These are phyloP conservation scores for Hirtodrosophila cameraria DNA, from an alignment of 2,888 invertebrate genomes.

Conservation along the genomic window DNA sequence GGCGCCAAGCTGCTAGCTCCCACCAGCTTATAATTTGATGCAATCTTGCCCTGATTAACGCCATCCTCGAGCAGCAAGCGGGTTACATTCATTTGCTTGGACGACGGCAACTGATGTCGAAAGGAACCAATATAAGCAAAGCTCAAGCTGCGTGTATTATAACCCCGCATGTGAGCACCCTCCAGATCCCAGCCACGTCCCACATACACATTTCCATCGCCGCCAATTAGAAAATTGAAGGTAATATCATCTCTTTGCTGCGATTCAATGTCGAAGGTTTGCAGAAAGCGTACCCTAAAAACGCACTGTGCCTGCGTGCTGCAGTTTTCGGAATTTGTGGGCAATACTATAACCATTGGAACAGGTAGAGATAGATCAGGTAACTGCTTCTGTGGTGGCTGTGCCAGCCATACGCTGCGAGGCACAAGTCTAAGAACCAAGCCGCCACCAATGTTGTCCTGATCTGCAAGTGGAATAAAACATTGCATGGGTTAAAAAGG, in stretches of 20 bases:
- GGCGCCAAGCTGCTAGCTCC: constrained; percentile 88
- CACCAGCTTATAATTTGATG: constrained; percentile 87
- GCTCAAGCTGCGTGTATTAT: constrained; percentile 88
- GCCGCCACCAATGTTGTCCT: constrained; percentile 77
- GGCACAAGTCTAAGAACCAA: constrained; percentile 70
- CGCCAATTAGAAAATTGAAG: constrained; percentile 92
- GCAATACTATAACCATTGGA: constrained; percentile 65
- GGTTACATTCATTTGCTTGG: constrained; percentile 87
- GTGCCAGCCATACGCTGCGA: constrained; percentile 77
- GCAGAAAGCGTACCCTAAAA: constrained; percentile 87
- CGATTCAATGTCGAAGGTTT: constrained; percentile 89
- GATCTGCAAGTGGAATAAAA: constrained; percentile 42
- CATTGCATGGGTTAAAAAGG: not conserved
- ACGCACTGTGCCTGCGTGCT: constrained; percentile 85
- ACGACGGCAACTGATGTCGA: constrained; percentile 85
- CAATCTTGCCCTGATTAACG: constrained; percentile 86
- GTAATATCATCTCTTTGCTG: constrained; percentile 88
- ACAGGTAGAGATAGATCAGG: constrained; percentile 63
- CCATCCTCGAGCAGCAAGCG: constrained; percentile 87
- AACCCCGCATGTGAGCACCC: constrained; percentile 89
- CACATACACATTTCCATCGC: constrained; percentile 90
- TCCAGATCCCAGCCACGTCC: constrained; percentile 90
- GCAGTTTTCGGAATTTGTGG: constrained; percentile 76
- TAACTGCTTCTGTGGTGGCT: constrained; percentile 68
- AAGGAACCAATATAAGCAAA: constrained; percentile 91